Evolutionary conservation across 1,140 invertebrate species (phyloP), one percentile per base, ranked within the genome.

Genomic region (Pseudachorutes palmiensis): DNA sequence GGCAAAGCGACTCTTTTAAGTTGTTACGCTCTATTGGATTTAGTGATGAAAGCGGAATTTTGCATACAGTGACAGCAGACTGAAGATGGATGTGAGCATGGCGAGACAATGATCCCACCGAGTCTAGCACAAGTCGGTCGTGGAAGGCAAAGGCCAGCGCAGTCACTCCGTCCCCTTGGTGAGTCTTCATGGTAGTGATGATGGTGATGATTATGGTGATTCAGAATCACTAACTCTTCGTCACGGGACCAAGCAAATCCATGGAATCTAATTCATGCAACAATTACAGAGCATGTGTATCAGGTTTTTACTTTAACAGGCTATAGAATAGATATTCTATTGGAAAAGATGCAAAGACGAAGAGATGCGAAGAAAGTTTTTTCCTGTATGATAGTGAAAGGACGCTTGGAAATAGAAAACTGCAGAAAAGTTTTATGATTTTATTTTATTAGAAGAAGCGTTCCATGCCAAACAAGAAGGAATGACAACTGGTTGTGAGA

Each of bases 21-120:
- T n/a, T n/a, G n/a, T n/a, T n/a, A n/a, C n/a, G n/a, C n/a, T n/a
- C n/a, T n/a, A n/a, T n/a, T n/a, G n/a, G n/a, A n/a, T 55, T 55
- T 55, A 55, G 24, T 55, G 9, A 9, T 45, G 12, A 24, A 55
- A n/a, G n/a, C n/a, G n/a, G 12, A 55, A 55, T 55, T 26, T 55
- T 55, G 5, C 19, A 9, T 65, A 73, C 71, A 73, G 31, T 49
- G 28, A 45, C 71, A 73, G 33, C 71, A 73, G 28, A 73, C 62
- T 1, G 60, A 9, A 26, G 45, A 5, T 30, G 57, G 1, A 31
- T 48, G 22, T 14, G 24, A 24, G 22, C 71, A 73, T 30, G 61
- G 26, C 2, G 55, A 45, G 30, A 64, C 68, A 14, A 41, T 19
- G 19, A 30, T 36, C 26, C 71, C 71, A 12, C 71, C 71, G 14